These are phyloP conservation scores for Phyllostomus hastatus DNA, from an alignment of 2,113 vertebrate species.

Conservation along the genomic window DNA sequence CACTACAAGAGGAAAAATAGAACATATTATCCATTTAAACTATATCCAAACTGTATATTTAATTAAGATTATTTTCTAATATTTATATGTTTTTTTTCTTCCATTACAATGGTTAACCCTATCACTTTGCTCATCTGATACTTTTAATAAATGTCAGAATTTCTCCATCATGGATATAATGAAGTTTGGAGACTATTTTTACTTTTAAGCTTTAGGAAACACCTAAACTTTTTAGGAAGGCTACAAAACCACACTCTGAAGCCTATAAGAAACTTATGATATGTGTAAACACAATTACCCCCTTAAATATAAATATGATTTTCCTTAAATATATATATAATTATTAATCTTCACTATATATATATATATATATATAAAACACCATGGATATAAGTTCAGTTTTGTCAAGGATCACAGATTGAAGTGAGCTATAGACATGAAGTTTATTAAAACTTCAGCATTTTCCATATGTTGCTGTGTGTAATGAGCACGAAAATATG, in stretches of 20 bases:
- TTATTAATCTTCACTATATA: no score
- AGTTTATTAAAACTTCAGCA: not conserved
- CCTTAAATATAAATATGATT: not conserved
- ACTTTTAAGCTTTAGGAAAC: not conserved
- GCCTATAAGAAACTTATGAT: not conserved
- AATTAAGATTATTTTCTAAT: not conserved
- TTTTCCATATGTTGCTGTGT: not conserved
- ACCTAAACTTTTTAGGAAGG: not conserved
- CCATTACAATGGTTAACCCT: not conserved
- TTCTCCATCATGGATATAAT: not conserved
- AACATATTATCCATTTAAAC: not conserved
- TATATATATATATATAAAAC: not conserved
- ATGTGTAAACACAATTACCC: not conserved
- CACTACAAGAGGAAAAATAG: not conserved
- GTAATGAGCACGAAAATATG: no score
- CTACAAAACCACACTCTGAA: not conserved
- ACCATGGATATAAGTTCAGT: not conserved
- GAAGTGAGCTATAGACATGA: fast-evolving
- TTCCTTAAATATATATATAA: no score
- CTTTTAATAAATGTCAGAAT: not conserved
- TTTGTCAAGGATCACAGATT: not conserved
- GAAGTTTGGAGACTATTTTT: not conserved
- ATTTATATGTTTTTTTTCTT: not conserved
- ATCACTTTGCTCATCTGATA: not conserved
- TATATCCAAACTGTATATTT: not conserved